Base-by-base conservation (phyloP, 2,113 vertebrate genomes). In the Epinephelus cyanopodus region DNA sequence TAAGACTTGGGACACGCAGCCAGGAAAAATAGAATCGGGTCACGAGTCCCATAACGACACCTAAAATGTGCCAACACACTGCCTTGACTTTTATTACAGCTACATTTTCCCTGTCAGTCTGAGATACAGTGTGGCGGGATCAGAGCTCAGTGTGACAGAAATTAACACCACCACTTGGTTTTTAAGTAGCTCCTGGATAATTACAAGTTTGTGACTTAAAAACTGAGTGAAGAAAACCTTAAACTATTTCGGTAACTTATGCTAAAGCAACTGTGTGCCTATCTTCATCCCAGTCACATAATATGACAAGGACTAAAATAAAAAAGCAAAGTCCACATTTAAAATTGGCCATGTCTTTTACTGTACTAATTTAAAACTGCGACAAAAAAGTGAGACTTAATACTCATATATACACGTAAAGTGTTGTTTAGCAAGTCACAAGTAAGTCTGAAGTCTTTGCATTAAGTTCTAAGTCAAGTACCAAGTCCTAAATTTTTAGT, bases 11-110 rank as follows among this genome's bases (percentile, higher is more conserved):
- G 75, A 76, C 25, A 48, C 1, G 60, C 47, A 23, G 79, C 82
- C 81, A 85, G 87, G 82, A 89, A 81, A 85, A 85, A 81, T 13
- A 29, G 56, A 86, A 74, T 15, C 18, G 13, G 65, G 42, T 78
- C 60, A 82, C 2, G 21, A 79, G 58, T 86, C 77, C 71, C 45
- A 29, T 29, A 74, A 87, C 8, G 56, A 61, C 21, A 75, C 39
- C 10, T 12, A 12, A 82, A 86, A 52, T 33, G 60, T 74, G 74
- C 54, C 74, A 87, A 11, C 48, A 39, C 53, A 68, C 62, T 3
- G 29, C 64, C 11, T 67, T 4, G 1, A 52, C 61, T 83, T 88
- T 84, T 75, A 82, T 63, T 73, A 63, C 56, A 19, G 45, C 2
- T 66, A 25, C 25, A 54, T 47, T 57, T 47, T 67, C 62, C 39